phyloP scores from a whole-genome alignment of 2,113 vertebrate species.

The Felis catus region F.catus_Fca126_mat1.0 CM031413.1:146463501-146464000 shows the following conservation, averaged over 20 bases:
- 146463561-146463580: neutral
- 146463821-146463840: neutral
- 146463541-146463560: neutral
- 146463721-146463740: slow-evolving; percentile 2
- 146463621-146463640: neutral
- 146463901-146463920: neutral
- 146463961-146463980: slow-evolving; percentile 93
- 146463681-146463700: slow-evolving; percentile 43
- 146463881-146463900: neutral
- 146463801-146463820: slow-evolving; percentile 23
- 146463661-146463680: neutral
- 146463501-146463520: neutral
- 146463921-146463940: slow-evolving; percentile 95
- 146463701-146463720: slow-evolving; percentile 34
- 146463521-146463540: neutral
- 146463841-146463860: neutral
- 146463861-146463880: neutral
- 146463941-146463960: slow-evolving; percentile 92
- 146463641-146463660: neutral
- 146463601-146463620: neutral
- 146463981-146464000: slow-evolving; percentile 87
- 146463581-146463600: neutral
- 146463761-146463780: neutral
- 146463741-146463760: neutral
- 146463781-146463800: slow-evolving; percentile 3